Percentiles rank a stretch among this genome's conserved stretches.
Conservation (phyloP, 1,140 invertebrate genomes). For the Listronotus bonariensis region DNA sequence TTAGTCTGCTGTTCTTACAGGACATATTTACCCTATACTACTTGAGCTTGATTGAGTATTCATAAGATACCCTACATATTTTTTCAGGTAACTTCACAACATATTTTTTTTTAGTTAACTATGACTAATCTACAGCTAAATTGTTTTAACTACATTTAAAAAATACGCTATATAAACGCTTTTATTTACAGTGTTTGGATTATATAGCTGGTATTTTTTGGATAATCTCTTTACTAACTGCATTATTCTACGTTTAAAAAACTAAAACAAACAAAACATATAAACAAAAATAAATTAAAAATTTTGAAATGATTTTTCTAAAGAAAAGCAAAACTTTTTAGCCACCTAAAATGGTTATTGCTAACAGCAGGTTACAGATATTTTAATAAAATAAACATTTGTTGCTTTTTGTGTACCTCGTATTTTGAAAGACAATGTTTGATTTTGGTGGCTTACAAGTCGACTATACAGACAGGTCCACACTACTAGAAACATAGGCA, state of each 20-base stretch:
- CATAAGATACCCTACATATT: constrained; percentile 21
- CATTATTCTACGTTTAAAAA: background rate
- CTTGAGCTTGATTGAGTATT: constrained; percentile 37
- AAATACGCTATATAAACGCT: constrained; percentile 23
- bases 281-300: background rate
- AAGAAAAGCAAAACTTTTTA: no score
- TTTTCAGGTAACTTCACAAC: constrained; percentile 38
- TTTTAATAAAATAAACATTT: no score
- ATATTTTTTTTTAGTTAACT: constrained; percentile 13
- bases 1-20: no score
- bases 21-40: background rate
- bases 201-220: constrained; percentile 13
- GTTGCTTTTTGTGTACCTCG: no score
- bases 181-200: constrained; percentile 31
- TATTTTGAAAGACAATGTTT: background rate
- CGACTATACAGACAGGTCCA: no score
- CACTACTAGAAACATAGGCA: no score
- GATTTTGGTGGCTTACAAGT: background rate
- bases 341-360: no score
- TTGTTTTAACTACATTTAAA: constrained; percentile 12
- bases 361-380: no score
- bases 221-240: constrained; percentile 35
- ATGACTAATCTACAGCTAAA: constrained; percentile 2
- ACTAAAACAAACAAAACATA: constrained; percentile 1
- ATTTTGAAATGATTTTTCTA: background rate